A percentile compares a stretch with the other conserved stretches of the same genome.
Conservation (phyloP, 2,113 vertebrate species). For the Cololabis saira region DNA sequence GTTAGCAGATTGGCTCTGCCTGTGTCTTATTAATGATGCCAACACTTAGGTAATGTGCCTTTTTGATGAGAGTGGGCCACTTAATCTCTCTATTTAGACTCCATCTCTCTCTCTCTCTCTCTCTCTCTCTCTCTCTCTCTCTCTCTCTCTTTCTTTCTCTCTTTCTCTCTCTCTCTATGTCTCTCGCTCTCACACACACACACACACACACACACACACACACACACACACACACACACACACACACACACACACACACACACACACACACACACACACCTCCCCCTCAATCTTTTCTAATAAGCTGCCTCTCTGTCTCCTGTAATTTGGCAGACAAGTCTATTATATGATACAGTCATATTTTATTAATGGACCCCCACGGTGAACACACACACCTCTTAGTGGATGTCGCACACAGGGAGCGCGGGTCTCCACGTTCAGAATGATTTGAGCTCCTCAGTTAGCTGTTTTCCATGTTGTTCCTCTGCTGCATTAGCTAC, state of each 20-base stretch:
- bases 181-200: no score
- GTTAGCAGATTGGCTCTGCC: conserved; percentile 71
- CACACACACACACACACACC: conserved; percentile 34
- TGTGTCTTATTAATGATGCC: conserved; percentile 71
- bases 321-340: conserved; percentile 80
- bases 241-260: no score
- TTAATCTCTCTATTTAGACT: conserved; percentile 75
- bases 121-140: neutral
- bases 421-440: conserved; percentile 60
- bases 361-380: conserved; percentile 80
- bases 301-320: conserved; percentile 79
- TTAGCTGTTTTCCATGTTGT: conserved; percentile 54
- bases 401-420: conserved; percentile 67
- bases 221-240: no score
- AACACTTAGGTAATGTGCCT: conserved; percentile 76
- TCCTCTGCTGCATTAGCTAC: conserved; percentile 52
- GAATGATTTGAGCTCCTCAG: conserved; percentile 62
- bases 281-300: conserved; percentile 72
- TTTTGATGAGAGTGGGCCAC: conserved; percentile 74
- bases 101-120: conserved; percentile 28
- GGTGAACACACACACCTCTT: conserved; percentile 70
- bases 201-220: no score
- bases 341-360: conserved; percentile 81
- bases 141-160: no score
- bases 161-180: no score